Base-by-base conservation (phyloP, 2,888 invertebrate species). In the Acanthoscelides obtectus region DNA sequence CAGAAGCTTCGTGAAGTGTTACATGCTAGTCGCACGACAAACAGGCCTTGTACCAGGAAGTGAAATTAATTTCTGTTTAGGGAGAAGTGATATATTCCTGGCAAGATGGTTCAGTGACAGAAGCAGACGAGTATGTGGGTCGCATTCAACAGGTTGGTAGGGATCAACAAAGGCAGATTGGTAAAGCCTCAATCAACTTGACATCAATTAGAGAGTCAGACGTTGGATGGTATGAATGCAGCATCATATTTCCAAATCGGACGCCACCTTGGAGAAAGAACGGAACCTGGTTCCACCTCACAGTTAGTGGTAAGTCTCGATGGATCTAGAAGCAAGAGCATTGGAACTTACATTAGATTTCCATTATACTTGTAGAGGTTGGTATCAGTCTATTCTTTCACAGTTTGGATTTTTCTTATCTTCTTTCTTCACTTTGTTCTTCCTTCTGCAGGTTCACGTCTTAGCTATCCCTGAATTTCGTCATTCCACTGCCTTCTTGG, bases 161-260 rank as follows among this genome's bases (percentile, higher is more conserved):
- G 67, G 67, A 70, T 63, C 75, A 27, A n/a, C 74, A 74, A 22
- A 75, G 72, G n/a, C 27, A 64, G 21, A 88, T 86, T 73, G 92
- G 92, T 21, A 88, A 88, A 77, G 93, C 92, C 78, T 91, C 93
- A 78, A 90, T 96, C 79, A 96, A 96, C 87, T 88, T 97, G 76
- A 95, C 94, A 72, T 91, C 94, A 77, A 94, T 97, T 79, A 89
- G 94, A 75, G 95, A 95, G 86, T 90, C 93, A 69, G 97, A 97
- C 86, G 92, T 93, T 81, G 97, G 97, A 77, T 94, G 95, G 90
- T 97, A 95, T 87, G 94, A 95, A 87, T 97, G 97, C 87, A 91
- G 90, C 83, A 92, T 97, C 75, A 89, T 92, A 81, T 96, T 95
- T 84, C 93, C 96, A 74, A 95, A 96, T 86, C 90, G 96, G 80